Conservation (phyloP, 1,140 invertebrate species). For the Magallana gigas region DNA sequence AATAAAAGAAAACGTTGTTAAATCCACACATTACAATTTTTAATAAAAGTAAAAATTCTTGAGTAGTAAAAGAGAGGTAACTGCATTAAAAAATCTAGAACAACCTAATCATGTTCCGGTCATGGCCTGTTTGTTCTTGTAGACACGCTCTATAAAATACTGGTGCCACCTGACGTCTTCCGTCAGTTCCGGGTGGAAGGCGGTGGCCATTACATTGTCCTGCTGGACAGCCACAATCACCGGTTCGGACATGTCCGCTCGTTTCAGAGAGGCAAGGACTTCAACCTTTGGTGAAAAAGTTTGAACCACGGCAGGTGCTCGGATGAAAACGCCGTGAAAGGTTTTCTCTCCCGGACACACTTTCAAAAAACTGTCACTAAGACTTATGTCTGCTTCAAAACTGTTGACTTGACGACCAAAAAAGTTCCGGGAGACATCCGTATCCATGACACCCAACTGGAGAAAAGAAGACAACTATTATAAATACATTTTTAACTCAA, state of each 20-base stretch:
- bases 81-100: too few relatives aligned
- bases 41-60: too few relatives aligned
- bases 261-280: constrained; percentile 64
- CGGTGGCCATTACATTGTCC: constrained; percentile 69
- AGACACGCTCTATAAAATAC: background rate
- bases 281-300: constrained; percentile 58
- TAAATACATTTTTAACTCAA: too few relatives aligned
- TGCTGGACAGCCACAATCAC: constrained; percentile 72
- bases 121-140: background rate
- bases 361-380: constrained; percentile 43
- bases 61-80: too few relatives aligned
- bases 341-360: constrained; percentile 32
- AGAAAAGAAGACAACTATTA: background rate
- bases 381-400: constrained; percentile 68
- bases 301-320: constrained; percentile 71
- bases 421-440: constrained; percentile 69
- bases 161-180: constrained; percentile 73
- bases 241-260: constrained; percentile 40
- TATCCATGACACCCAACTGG: constrained; percentile 71
- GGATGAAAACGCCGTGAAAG: constrained; percentile 72
- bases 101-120: too few relatives aligned
- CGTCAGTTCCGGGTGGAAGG: constrained; percentile 75
- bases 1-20: too few relatives aligned
- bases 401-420: constrained; percentile 74
- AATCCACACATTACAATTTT: too few relatives aligned